Base-by-base conservation (phyloP, 2,113 vertebrate species). In the Poeciliopsis retropinna region DNA sequence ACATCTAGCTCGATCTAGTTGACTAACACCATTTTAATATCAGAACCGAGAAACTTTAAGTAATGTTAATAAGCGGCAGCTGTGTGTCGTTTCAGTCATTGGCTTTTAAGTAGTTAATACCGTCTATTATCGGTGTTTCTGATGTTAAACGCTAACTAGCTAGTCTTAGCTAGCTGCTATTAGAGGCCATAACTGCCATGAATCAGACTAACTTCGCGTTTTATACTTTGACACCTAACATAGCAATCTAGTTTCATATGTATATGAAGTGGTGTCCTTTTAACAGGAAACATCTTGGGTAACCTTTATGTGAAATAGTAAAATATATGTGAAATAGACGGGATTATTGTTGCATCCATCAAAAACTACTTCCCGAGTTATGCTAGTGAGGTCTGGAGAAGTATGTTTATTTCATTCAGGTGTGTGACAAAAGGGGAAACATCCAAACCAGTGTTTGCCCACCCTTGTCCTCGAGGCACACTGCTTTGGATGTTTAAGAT, bases 1-100 rank as follows among this genome's bases (percentile, higher is more conserved):
- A 65, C 75, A 87, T 80, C 85, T 77, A 87, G 74, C 76, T 64
- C 60, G 54, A 13, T n/a, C 29, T 27, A 17, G 32, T 41, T 72
- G 73, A 54, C 34, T 65, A n/a, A 27, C 32, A 29, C 8, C 30
- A 54, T 14, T 60, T 17, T 62, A 28, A 5, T 25, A 64, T 32
- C 14, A n/a, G 0, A 61, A 39, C 9, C 13, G 1, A 19, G 1
- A 0, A 7, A 65, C 0, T 6, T 57, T 0, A 34, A 2, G 4
- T n/a, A 9, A 5, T 65, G 60, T 25, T 11, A 29, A n/a, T 8
- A 4, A 14, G 2, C 11, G 8, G 1, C 32, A 64, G 1, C 4
- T 66, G 2, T 27, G 27, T 10, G 0, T 57, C 5, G 51, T 57
- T 57, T n/a, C 19, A n/a, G 51, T 11, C 19, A 25, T 57, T 9